Conservation (phyloP, 2,888 invertebrate genomes). For the Glyphotaelius pellucidus region DNA sequence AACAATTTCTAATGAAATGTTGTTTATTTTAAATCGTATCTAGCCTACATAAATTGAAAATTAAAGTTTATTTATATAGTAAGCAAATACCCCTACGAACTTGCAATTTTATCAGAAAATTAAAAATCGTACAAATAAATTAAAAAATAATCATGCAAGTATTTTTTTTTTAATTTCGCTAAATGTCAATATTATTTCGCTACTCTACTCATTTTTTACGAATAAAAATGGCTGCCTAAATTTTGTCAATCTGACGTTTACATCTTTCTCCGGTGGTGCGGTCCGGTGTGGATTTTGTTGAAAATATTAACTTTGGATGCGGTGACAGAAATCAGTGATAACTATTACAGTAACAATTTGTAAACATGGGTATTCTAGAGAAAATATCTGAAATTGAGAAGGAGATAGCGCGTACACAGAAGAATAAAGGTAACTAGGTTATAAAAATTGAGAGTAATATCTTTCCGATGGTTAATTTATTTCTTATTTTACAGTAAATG, state of each 20-base stretch:
- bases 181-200: background rate
- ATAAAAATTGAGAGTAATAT: conserved; percentile 9
- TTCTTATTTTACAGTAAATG: background rate
- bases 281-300: background rate
- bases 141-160: background rate
- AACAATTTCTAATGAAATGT: conserved; percentile 7
- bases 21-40: conserved; percentile 6
- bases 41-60: background rate
- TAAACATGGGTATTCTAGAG: conserved; percentile 96
- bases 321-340: conserved; percentile 45
- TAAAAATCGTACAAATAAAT: background rate
- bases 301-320: conserved; percentile 50
- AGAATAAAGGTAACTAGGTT: conserved; percentile 92
- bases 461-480: background rate
- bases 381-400: conserved; percentile 99
- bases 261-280: background rate
- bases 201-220: background rate
- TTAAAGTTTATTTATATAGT: background rate
- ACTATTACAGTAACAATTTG: background rate
- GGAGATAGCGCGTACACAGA: conserved; percentile 98
- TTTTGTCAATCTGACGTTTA: conserved; percentile 44
- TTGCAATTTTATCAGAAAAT: background rate
- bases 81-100: background rate
- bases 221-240: background rate
- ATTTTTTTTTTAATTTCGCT: background rate